Percentiles rank a stretch among this genome's conserved stretches.
Evolutionary conservation across 2,888 invertebrate genomes (phyloP).

Genomic region (Scaptomyza flava): DNA sequence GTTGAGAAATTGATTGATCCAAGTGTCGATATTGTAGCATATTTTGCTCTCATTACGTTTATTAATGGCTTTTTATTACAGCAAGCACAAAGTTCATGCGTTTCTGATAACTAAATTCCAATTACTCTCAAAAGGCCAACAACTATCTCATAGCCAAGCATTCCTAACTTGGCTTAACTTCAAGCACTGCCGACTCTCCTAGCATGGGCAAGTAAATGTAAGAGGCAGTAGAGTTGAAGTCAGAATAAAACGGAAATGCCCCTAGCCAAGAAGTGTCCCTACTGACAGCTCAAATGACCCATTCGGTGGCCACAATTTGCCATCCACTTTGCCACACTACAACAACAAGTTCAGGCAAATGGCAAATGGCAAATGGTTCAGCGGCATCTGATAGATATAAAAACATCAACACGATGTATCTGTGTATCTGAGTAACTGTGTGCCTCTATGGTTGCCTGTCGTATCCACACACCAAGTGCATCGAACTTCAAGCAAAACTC

Average conservation of each 20-base stretch:
- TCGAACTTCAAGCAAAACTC: slow-evolving; percentile 58
- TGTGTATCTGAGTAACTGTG: background rate
- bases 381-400: slow-evolving; percentile 73
- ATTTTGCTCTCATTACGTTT: background rate
- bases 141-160: slow-evolving; percentile 4
- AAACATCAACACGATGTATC: slow-evolving; percentile 67
- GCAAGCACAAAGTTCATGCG: background rate
- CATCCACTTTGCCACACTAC: slow-evolving; percentile 37
- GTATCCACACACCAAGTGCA: slow-evolving; percentile 47
- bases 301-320: slow-evolving; percentile 58
- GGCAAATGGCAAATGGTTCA: slow-evolving; percentile 37
- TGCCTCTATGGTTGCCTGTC: slow-evolving; percentile 12
- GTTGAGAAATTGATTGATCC: background rate
- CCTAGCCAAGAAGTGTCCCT: slow-evolving; percentile 48
- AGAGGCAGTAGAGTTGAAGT: background rate
- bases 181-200: background rate
- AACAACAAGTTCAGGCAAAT: slow-evolving; percentile 26
- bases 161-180: slow-evolving; percentile 3
- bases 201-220: too few species aligned
- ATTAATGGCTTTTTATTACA: background rate
- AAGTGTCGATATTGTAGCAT: background rate
- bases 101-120: slow-evolving; percentile 4
- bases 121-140: background rate
- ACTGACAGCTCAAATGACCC: slow-evolving; percentile 59
- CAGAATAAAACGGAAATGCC: slow-evolving; percentile 45